Evolutionary conservation across 2,888 invertebrate species (phyloP), one percentile per base, ranked within the genome.

Genomic region (Branchellion lobata): DNA sequence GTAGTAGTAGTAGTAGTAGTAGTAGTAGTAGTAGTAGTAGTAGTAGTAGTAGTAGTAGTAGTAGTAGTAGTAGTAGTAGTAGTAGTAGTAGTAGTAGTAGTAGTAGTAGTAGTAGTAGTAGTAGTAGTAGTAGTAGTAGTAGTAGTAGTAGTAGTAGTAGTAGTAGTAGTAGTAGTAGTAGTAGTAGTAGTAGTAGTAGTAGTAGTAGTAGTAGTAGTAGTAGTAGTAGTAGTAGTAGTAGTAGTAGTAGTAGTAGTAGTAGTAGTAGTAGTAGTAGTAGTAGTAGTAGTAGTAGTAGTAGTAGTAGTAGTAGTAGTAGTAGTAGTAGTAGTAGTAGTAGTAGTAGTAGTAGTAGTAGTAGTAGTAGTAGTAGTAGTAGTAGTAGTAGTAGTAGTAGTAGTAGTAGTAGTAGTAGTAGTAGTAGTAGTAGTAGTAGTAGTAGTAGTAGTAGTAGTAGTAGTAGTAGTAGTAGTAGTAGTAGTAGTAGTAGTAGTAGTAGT

Each of bases 141-240:
- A 68, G 69, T 68, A 68, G 69, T 27, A 94, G 75, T 78, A 77
- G 78, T 34, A 77, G 75, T 77, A 77, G 75, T 34, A 78, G 76
- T 77, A 36, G 40, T n/a, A 77, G 78, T 78, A 78, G 78, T 77
- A 77, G 78, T 78, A 78, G n/a, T n/a, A n/a, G n/a, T n/a, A n/a
- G n/a, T n/a, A n/a, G 78, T 78, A 78, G 78, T 78, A 68, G 69
- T 68, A 68, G 69, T 68, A 51, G 53, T 51, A 51, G 53, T 18
- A 76, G 76, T 76, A 76, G 76, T 76, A 76, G 76, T 76, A 76
- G 76, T 76, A 76, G 76, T 76, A 76, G 76, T 76, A 76, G 76
- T 76, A 76, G 76, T 76, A 76, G 76, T 76, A 76, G 76, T 76
- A 76, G 76, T 76, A 71, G 76, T 2, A 33, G 69, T 77, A 33